These are phyloP conservation scores for Ecliptopera silaceata DNA, from an alignment of 2,888 invertebrate species.

Conservation along the genomic window DNA sequence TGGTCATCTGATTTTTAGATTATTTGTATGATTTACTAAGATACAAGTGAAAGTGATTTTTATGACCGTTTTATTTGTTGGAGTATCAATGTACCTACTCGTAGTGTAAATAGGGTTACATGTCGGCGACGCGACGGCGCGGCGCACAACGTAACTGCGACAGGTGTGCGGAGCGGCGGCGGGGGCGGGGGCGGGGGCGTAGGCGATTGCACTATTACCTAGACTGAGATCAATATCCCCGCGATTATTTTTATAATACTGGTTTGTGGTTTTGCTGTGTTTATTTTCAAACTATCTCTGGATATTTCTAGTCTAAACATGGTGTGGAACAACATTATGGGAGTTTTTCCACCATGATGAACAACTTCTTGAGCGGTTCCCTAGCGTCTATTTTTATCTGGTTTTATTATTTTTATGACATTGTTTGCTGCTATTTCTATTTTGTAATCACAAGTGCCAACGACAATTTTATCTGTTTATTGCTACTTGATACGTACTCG, in stretches of 20 bases:
- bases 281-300: conserved; percentile 1
- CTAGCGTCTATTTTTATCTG: neutral
- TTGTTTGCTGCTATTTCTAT: too few species aligned
- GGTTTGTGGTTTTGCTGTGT: neutral
- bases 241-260: conserved; percentile 1
- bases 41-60: conserved; percentile 57
- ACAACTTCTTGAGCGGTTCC: too few species aligned
- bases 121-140: too few species aligned
- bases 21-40: too few species aligned
- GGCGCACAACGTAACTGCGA: neutral
- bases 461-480: neutral
- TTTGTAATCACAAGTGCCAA: too few species aligned
- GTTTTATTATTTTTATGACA: neutral
- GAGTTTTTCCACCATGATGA: neutral
- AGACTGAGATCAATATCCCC: neutral
- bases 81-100: neutral
- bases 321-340: neutral
- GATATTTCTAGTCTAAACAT: neutral
- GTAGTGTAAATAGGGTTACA: neutral
- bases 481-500: too few species aligned
- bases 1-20: too few species aligned
- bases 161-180: neutral
- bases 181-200: neutral
- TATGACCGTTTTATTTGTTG: conserved; percentile 39
- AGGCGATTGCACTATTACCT: neutral